Evolutionary conservation across 1,140 invertebrate genomes (phyloP).

Genomic region (Cheumatopsyche charites): DNA sequence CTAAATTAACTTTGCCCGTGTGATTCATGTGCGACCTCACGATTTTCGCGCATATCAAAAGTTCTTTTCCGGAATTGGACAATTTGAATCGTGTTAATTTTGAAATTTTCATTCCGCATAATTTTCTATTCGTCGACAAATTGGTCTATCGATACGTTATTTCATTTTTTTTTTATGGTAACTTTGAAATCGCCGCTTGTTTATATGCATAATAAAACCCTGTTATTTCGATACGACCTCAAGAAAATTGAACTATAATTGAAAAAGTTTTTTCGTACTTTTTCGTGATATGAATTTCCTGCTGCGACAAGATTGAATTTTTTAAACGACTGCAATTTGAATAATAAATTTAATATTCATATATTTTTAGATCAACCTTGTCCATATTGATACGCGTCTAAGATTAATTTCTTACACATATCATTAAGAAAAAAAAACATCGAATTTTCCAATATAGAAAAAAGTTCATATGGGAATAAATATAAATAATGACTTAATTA

Average conservation of each 20-base stretch:
- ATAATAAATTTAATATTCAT: conserved; percentile 20
- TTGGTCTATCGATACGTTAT: neutral
- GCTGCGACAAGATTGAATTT: conserved; percentile 4
- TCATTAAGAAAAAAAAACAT: too few species aligned
- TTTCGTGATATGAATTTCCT: conserved; percentile 16
- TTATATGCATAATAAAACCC: conserved; percentile 7
- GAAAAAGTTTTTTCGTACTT: conserved; percentile 9
- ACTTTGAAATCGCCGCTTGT: neutral
- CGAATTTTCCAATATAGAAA: too few species aligned
- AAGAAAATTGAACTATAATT: conserved; percentile 20
- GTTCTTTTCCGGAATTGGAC: too few species aligned
- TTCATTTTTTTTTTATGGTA: too few species aligned
- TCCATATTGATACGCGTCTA: too few species aligned
- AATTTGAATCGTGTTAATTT: too few species aligned
- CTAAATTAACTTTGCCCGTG: too few species aligned
- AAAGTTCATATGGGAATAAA: too few species aligned
- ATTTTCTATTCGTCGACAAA: too few species aligned
- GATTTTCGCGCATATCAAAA: neutral
- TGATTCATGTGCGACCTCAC: neutral
- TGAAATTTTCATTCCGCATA: too few species aligned
- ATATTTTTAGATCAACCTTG: conserved; percentile 10
- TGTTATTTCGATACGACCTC: conserved; percentile 9
- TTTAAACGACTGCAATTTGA: neutral
- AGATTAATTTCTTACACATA: too few species aligned
- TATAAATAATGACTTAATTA: too few species aligned